Conservation (phyloP, 2,888 invertebrate genomes). For the Torymus aiolomorphi region DNA sequence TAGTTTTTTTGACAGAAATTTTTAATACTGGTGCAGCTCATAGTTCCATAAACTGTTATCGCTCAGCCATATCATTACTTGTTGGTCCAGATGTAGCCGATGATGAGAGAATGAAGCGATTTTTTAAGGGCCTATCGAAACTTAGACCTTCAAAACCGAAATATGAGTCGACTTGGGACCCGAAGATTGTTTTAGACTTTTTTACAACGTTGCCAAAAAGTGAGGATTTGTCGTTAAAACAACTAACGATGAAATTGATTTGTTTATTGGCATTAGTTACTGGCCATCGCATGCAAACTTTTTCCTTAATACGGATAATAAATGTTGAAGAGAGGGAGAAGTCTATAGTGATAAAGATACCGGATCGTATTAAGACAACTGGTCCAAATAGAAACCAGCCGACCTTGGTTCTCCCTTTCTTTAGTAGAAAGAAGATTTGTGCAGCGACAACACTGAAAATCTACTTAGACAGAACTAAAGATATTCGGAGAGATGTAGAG, state of each 20-base stretch:
- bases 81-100: conserved; percentile 34
- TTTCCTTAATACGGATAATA: conserved; percentile 51
- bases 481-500: conserved; percentile 19
- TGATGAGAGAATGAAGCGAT: conserved; percentile 55
- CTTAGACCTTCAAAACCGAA: too few species aligned
- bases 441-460: conserved; percentile 11
- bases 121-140: conserved; percentile 53
- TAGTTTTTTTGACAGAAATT: conserved; percentile 16
- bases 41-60: conserved; percentile 39
- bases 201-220: not conserved
- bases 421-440: conserved; percentile 32
- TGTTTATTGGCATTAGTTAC: conserved; percentile 49
- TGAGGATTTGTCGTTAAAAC: conserved; percentile 41
- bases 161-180: conserved; percentile 55
- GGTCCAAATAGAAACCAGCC: conserved; percentile 40
- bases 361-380: conserved; percentile 52
- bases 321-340: conserved; percentile 41
- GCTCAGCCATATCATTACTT: conserved; percentile 51
- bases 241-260: conserved; percentile 47
- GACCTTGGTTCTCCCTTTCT: conserved; percentile 34
- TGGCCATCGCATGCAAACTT: too few species aligned
- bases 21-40: conserved; percentile 19
- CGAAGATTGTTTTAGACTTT: conserved; percentile 22
- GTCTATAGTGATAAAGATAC: conserved; percentile 50
- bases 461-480: conserved; percentile 40